Evolutionary conservation across 2,113 vertebrate genomes (phyloP), one percentile per base, ranked within the genome.

Genomic region (Bothrops jararaca): DNA sequence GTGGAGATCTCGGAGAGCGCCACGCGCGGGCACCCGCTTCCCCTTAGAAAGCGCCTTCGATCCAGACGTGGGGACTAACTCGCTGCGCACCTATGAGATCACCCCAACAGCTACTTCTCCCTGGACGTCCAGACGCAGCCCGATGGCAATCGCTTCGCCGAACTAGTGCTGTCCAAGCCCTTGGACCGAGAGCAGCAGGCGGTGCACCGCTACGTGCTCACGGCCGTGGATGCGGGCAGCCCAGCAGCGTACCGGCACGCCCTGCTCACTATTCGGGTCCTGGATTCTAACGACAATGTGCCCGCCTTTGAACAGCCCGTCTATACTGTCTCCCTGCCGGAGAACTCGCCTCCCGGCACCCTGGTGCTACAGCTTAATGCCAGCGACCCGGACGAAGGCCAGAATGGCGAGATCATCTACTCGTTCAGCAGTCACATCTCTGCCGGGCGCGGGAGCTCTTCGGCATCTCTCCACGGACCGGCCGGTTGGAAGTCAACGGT

Each of bases 1-100:
- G 99, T 99, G 96, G 99, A 99, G 97, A 99, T 99, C 97, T 99
- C 99, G 0, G 99, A 99, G 96, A 99, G 99, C 97, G 99, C 99
- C 88, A 98, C 98, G n/a, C 98, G n/a, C 99, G 2, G 99, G 99
- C 34, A 99, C 99, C 89, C 99, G 99, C 92, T 99, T 99, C 97
- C 99, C 99, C 0, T 96, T 99, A 97, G 99, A 99, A 97, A 99
- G 99, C 98, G 99, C 99, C 0, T 99, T 99, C 97, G 99, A 99
- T 96, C 99, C 98, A 93, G 99, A 99, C 96, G 99, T 99, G 94
- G 99, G 99, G 95, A 99, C 98, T 60, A 99, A 99, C 97, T 98
- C 99, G n/a, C 97, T 99, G 95, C 98, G 98, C 97, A 98, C 99
- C 94, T 99, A 99, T 92, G 98, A 99, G 96, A 99, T 99, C 96